Percentiles rank a stretch among this genome's conserved stretches.
Conservation (phyloP, 1,140 invertebrate genomes). For the Andricus grossulariae region DNA sequence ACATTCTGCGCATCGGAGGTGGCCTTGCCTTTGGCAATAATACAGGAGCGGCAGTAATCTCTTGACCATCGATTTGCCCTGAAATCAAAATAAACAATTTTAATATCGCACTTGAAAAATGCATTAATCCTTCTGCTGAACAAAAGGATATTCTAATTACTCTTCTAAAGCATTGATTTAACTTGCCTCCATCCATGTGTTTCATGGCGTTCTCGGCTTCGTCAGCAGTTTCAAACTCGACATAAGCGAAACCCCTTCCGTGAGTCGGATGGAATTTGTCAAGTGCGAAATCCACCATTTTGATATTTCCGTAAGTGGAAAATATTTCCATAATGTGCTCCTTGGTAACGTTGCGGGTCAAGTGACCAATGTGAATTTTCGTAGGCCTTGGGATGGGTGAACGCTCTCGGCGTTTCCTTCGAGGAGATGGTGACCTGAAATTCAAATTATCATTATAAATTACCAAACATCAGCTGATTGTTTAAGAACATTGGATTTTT, state of each 20-base stretch:
- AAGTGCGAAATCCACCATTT: slow-evolving; percentile 91
- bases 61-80: slow-evolving; percentile 93
- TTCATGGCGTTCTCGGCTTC: slow-evolving; percentile 99
- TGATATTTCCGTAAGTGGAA: slow-evolving; percentile 92
- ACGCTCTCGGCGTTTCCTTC: slow-evolving; percentile 82
- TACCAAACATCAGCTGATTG: neutral
- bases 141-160: no score
- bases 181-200: slow-evolving; percentile 97
- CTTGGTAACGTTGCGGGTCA: slow-evolving; percentile 94
- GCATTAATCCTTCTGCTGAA: no score
- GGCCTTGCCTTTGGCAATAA: slow-evolving; percentile 85
- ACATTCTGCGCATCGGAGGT: slow-evolving; percentile 80
- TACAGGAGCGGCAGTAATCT: slow-evolving; percentile 94
- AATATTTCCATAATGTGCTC: slow-evolving; percentile 98
- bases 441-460: slow-evolving; percentile 29
- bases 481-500: no score
- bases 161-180: neutral
- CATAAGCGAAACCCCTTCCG: slow-evolving; percentile 93
- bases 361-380: slow-evolving; percentile 93
- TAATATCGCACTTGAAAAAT: no score
- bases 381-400: slow-evolving; percentile 91
- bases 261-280: slow-evolving; percentile 92
- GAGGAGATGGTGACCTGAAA: slow-evolving; percentile 76
- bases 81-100: slow-evolving; percentile 41
- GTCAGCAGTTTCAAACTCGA: slow-evolving; percentile 94